These are phyloP conservation scores for Sacculina carcini DNA, from an alignment of 2,888 invertebrate species.

Conservation along the genomic window DNA sequence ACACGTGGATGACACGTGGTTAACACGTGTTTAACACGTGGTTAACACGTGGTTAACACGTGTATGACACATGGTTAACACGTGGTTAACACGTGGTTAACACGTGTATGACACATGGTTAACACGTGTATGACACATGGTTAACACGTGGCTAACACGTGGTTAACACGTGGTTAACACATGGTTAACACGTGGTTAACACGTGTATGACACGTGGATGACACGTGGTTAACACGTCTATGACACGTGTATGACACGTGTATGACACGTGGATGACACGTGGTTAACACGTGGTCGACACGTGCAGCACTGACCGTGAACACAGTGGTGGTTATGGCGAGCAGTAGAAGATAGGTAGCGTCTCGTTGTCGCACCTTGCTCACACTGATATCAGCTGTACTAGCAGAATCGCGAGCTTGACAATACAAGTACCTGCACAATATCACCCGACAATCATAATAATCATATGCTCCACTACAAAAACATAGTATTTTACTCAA, in stretches of 20 bases:
- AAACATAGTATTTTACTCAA: too few species aligned
- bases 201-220: background rate
- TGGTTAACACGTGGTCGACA: background rate
- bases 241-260: background rate
- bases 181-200: background rate
- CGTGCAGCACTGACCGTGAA: conserved; percentile 23
- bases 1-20: background rate
- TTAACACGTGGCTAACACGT: too few species aligned
- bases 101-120: background rate
- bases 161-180: background rate
- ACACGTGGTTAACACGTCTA: too few species aligned
- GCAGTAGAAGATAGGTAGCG: conserved; percentile 24
- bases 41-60: too few species aligned
- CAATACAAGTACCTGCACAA: conserved; percentile 18
- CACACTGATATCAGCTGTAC: conserved; percentile 9
- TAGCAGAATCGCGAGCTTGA: conserved; percentile 1
- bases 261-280: background rate
- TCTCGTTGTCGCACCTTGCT: conserved; percentile 22
- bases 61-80: too few species aligned
- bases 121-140: too few species aligned
- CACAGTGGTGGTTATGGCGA: conserved; percentile 31
- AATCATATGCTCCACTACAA: too few species aligned
- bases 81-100: background rate
- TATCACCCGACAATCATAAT: too few species aligned
- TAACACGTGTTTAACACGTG: background rate